Base-by-base conservation (phyloP, 2,113 vertebrate species). In the Willisornis vidua region DNA sequence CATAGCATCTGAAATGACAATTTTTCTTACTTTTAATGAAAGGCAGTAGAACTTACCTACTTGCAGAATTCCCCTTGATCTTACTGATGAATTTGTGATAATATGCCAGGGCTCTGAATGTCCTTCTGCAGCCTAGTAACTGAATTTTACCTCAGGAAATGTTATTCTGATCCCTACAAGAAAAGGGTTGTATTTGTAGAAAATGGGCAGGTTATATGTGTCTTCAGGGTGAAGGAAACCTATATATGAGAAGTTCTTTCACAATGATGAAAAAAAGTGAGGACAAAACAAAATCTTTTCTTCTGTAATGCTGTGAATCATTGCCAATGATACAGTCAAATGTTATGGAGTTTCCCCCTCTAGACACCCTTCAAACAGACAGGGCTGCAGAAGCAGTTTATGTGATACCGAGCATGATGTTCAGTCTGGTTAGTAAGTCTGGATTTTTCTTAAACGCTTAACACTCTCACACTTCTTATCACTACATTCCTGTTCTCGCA, bases 71-170 rank as follows among this genome's bases (percentile, higher is more conserved):
- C 61, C 31, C 37, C 77, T 90, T 96, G 65, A 78, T 79, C 71
- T 95, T 90, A n/a, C 63, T 89, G 61, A 90, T 91, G 51, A 67
- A 94, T 93, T 96, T 85, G 46, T 79, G 62, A 65, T 83, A 86
- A 87, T 65, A 33, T 87, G 54, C 45, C 52, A 81, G 31, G 25
- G 33, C 81, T 4, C 45, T 71, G 80, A 94, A 84, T 17, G 11
- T 83, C 55, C 37, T 85, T 85, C 52, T 6, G 4, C 17, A 78
- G 15, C 22, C 6, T 70, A 52, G 66, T 35, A 81, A 65, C 15
- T 74, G 80, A 94, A 83, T 89, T 86, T 71, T 71, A 90, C 82
- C 62, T 89, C 51, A 35, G 78, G 86, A 88, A 94, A 77, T 73
- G 31, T 73, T 93, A 25, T 73, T 84, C 55, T 92, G 55, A 87